A percentile compares a stretch with the other conserved stretches of the same genome.
phyloP scores from a whole-genome alignment of 2,113 vertebrate species.

The Uria aalge region DNA sequence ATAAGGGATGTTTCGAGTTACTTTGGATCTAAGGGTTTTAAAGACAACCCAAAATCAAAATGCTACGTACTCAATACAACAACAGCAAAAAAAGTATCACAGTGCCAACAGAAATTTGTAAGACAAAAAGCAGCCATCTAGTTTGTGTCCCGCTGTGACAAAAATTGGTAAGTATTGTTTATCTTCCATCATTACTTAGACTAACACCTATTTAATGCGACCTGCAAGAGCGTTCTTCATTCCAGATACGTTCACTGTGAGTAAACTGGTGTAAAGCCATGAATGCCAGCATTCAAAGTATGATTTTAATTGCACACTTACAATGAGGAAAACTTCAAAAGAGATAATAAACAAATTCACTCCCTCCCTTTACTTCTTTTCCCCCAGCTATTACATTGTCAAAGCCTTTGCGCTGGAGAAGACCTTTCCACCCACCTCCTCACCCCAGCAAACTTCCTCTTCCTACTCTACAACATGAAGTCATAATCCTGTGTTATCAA shows the following conservation, averaged over 20 bases:
- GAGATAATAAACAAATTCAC: constrained; percentile 7
- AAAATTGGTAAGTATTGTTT: not conserved
- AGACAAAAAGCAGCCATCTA: not conserved
- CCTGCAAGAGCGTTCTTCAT: not conserved
- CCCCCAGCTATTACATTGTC: not conserved
- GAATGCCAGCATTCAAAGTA: not conserved
- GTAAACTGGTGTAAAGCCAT: not conserved
- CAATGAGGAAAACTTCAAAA: not conserved
- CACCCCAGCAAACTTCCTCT: constrained; percentile 37
- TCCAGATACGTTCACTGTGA: not conserved
- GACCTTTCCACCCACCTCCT: constrained; percentile 22
- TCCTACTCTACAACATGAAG: constrained; percentile 3
- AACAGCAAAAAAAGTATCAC: not conserved
- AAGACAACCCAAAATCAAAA: not conserved
- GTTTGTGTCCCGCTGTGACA: not conserved
- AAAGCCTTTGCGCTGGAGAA: constrained; percentile 2
- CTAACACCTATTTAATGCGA: not conserved
- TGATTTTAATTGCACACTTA: constrained; percentile 1
- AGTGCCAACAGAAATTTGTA: rapidly evolving
- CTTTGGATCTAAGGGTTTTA: not conserved
- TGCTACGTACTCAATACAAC: rapidly evolving
- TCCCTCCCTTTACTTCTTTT: not conserved
- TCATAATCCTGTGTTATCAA: constrained; percentile 38
- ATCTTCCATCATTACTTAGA: not conserved
- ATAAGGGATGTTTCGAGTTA: not conserved